Conservation (phyloP, 2,797 vertebrate species). For the Crocodylus rhombifer region DNA sequence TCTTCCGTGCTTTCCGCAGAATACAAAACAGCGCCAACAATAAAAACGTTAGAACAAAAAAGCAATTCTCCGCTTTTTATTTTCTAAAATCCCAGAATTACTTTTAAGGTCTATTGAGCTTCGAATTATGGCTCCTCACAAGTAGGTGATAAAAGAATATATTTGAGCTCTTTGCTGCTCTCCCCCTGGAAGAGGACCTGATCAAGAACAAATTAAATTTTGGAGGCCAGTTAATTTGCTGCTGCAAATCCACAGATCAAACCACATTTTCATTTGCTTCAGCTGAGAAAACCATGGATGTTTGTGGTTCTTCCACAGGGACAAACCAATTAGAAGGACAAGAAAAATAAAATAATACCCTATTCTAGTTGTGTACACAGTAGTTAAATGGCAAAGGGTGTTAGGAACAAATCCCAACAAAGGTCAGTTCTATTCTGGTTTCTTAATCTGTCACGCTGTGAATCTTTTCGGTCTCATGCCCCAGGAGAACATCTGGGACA, state of each 20-base stretch:
- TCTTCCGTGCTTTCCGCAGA: conserved; percentile 1
- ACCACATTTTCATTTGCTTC: conserved; percentile 2
- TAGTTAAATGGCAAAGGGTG: neutral
- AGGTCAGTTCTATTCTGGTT: conserved; percentile 18
- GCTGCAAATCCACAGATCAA: conserved; percentile 24
- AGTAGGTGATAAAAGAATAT: neutral
- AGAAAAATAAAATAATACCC: conserved; percentile 31
- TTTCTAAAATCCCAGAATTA: neutral
- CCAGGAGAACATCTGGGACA: neutral
- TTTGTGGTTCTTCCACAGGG: neutral
- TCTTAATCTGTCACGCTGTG: neutral
- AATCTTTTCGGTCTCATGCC: conserved; percentile 36
- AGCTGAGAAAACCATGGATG: conserved; percentile 11
- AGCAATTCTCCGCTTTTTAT: neutral
- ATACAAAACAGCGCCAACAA: neutral
- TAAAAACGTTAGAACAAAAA: neutral
- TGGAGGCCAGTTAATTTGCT: neutral
- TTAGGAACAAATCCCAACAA: conserved; percentile 10
- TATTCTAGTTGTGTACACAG: conserved; percentile 34
- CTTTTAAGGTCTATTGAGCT: conserved; percentile 46
- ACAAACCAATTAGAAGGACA: conserved; percentile 33
- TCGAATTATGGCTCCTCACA: neutral
- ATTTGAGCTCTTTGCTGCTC: neutral
- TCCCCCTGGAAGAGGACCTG: conserved; percentile 9
- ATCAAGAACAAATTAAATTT: neutral